Base-by-base conservation (phyloP, 2,797 vertebrate genomes). In the Cichlasoma orientale region DNA sequence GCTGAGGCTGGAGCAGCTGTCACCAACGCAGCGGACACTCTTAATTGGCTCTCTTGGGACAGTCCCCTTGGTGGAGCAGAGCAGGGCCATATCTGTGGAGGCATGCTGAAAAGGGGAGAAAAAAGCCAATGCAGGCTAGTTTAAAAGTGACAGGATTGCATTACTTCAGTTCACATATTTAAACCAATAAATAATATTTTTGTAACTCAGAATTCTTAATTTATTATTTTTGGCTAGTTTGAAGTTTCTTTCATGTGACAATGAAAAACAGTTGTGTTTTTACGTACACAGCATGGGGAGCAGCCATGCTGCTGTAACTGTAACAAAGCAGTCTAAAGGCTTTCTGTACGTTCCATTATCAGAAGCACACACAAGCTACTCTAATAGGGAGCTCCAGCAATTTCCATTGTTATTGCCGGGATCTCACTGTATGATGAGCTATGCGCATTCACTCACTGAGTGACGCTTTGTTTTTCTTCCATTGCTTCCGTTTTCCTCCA, bases 1-100 rank as follows among this genome's bases (percentile, higher is more conserved):
- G 78, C 80, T 79, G 72, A 2, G 78, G 58, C 75, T 63, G 73
- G 59, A 88, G 90, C 91, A 91, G 89, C 91, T 92, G 89, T 92
- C 90, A 88, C 71, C 56, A 14, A 27, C 79, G 74, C 86, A 82
- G 80, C 11, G 84, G 92, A 79, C 92, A 18, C 68, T 90, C 82
- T 83, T 94, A 93, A 94, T 93, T 93, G 90, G 88, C 86, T 93
- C 90, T 89, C 90, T 56, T 29, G 88, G 82, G 92, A 82, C 77
- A 2, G 56, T 73, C 56, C 86, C 66, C 74, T 59, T 36, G 83
- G 80, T 84, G 72, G 59, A 87, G 82, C 72, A 76, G 87, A 88
- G 78, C 75, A 25, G 82, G 88, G 76, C 78, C 53, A 56, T 74
- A 74, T 75, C 52, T 75, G 75, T 66, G 38, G 74, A 86, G 86